Evolutionary conservation across 2,888 invertebrate species (phyloP), one percentile per base, ranked within the genome.

Genomic region (Rotaria macrura): DNA sequence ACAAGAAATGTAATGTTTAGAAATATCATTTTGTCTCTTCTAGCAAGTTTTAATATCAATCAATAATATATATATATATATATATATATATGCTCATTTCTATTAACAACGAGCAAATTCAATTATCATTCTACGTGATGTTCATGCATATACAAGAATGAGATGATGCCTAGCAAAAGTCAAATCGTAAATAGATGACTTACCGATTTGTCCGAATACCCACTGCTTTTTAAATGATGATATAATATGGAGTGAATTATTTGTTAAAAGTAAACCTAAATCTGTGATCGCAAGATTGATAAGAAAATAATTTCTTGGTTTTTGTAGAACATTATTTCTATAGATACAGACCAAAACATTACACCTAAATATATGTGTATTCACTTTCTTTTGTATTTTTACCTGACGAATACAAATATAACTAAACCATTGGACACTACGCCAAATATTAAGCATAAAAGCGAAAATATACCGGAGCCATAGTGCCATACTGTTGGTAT

Each of bases 201-300:
- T 65, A 84, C 84, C 86, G 17, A 52, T 25, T 57, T 86, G 86
- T 54, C 84, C 84, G 38, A 86, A 86, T 38, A 74, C 25, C 86
- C 86, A 86, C 20, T 65, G 43, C 29, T 38, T 1, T 54, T 79
- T 40, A 79, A 57, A 85, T 40, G 84, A 84, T 17, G 84, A 84
- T 14, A 83, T 84, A 23, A 84, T 55, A 83, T 84, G 65, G 79
- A 84, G 54, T 65, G 86, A 84, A 49, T 49, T 20, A 20, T 57
- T 84, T 34, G 83, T 34, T 54, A 84, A 57, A 20, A 86, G 17
- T 65, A 84, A 74, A 5, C 54, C 74, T 17, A 86, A 29, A 83
- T 86, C 84, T 14, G 84, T 74, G 23, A 86, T 83, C 2, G 84
- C 86, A n/a, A 86, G 54, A 86, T 86, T 84, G 9, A 86, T 83